Base-by-base conservation (phyloP, 2,888 invertebrate genomes). In the Melieria omissa region DNA sequence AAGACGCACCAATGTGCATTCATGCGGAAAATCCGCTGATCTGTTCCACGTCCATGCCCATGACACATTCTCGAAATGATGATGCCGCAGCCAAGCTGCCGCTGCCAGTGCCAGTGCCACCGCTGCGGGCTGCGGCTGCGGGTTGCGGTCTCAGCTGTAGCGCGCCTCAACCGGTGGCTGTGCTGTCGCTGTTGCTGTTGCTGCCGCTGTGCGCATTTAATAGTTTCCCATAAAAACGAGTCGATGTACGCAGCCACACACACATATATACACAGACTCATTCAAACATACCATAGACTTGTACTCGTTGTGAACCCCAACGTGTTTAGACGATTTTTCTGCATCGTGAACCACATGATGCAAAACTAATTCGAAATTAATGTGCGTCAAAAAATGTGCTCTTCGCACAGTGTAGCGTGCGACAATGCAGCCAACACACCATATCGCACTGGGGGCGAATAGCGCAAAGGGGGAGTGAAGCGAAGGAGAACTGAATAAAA, bases 331-430 rank as follows among this genome's bases (percentile, higher is more conserved):
- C 80, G 85, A 84, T 84, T 86, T 85, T 86, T 87, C 86, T 85
- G 86, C 87, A 85, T 86, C 86, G 85, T 85, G 82, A 83, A 85
- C 84, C 86, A 86, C 85, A 86, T 86, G 87, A 86, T 87, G 87
- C 86, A 86, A 86, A 86, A 86, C 86, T 86, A 86, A 86, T 87
- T 87, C 84, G 85, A 86, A 87, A 85, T 87, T 87, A 87, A 86
- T 86, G 86, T 84, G 85, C 83, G 84, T 84, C 78, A 77, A 72
- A 72, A 55, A 71, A 66, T 71, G 65, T 46, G 65, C 60, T 55
- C 29, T 29, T 29, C 29, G 29, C 29, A 1, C 1, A 29, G 29
- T 3, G 29, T 2, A 1, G 29, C 29, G 29, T 29, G 29, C 29
- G 29, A 29, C 29, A 29, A 29, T 29, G 29, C 29, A 29, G 29